Percentiles rank a stretch among this genome's conserved stretches.
phyloP scores from a whole-genome alignment of 1,140 invertebrate genomes.

The Agraylea sexmaculata region DNA sequence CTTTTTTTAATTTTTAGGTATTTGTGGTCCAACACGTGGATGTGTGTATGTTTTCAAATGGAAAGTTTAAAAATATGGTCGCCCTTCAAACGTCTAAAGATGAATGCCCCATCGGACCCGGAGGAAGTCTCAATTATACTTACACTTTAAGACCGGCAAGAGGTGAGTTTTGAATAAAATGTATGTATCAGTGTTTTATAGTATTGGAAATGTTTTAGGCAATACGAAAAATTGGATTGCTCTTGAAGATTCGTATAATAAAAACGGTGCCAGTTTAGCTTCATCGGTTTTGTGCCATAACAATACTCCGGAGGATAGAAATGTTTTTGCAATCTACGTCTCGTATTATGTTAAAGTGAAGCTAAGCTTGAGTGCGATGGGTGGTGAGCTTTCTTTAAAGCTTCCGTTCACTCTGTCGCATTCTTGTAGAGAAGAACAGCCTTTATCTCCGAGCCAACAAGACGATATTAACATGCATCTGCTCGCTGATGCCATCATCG shows the following conservation, averaged over 20 bases:
- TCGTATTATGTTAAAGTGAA: slow-evolving; percentile 84
- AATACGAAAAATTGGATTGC: slow-evolving; percentile 75
- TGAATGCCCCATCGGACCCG: slow-evolving; percentile 52
- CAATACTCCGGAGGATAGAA: slow-evolving; percentile 54
- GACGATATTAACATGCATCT: too few species aligned
- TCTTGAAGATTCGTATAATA: slow-evolving; percentile 62
- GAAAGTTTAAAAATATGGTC: slow-evolving; percentile 97
- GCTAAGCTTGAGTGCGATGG: slow-evolving; percentile 62
- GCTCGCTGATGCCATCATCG: slow-evolving; percentile 16
- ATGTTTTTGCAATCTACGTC: slow-evolving; percentile 81
- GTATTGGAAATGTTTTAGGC: slow-evolving; percentile 31
- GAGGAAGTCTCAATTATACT: slow-evolving; percentile 46
- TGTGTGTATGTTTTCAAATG: slow-evolving; percentile 97
- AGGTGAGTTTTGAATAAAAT: slow-evolving; percentile 30
- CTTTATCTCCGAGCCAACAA: slow-evolving; percentile 23
- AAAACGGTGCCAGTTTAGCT: slow-evolving; percentile 52
- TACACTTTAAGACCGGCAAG: slow-evolving; percentile 58
- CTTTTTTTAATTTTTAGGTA: slow-evolving; percentile 42
- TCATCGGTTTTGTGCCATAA: slow-evolving; percentile 52
- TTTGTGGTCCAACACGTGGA: slow-evolving; percentile 93
- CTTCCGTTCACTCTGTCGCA: slow-evolving; percentile 61
- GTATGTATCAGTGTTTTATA: background rate
- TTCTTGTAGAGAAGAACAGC: slow-evolving; percentile 38
- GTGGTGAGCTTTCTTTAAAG: slow-evolving; percentile 65
- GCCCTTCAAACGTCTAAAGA: slow-evolving; percentile 68